These are phyloP conservation scores for Periophthalmodon schlosseri DNA, from an alignment of 2,113 vertebrate species.

Conservation along the genomic window DNA sequence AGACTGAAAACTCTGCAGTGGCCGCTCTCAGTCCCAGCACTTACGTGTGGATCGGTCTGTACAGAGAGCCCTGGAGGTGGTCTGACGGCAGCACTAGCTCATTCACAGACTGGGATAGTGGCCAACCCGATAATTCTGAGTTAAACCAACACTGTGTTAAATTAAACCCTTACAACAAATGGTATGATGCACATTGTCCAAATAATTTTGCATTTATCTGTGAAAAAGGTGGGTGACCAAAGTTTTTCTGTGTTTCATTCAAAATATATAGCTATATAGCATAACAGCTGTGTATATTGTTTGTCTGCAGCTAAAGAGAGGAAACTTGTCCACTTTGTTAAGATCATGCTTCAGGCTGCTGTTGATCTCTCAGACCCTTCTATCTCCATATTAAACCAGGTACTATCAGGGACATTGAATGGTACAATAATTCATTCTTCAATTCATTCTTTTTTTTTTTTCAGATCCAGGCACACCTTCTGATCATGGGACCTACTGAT, in stretches of 20 bases:
- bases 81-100: background rate
- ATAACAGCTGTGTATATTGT: background rate
- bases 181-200: background rate
- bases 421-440: background rate
- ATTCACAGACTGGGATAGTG: background rate
- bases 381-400: background rate
- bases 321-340: background rate
- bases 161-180: background rate
- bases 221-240: background rate
- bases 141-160: background rate
- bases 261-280: background rate
- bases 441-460: background rate
- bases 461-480: background rate
- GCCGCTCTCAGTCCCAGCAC: background rate
- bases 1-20: no score
- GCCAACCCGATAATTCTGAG: background rate
- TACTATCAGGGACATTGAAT: background rate
- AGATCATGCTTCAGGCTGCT: background rate
- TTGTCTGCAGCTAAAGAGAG: background rate
- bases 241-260: background rate
- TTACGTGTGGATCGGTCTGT: background rate
- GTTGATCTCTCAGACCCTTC: background rate
- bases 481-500: background rate
- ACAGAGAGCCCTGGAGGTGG: constrained; percentile 2
- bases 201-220: background rate